These are phyloP conservation scores for Beris morrisii DNA, from an alignment of 2,888 invertebrate genomes.

Conservation along the genomic window DNA sequence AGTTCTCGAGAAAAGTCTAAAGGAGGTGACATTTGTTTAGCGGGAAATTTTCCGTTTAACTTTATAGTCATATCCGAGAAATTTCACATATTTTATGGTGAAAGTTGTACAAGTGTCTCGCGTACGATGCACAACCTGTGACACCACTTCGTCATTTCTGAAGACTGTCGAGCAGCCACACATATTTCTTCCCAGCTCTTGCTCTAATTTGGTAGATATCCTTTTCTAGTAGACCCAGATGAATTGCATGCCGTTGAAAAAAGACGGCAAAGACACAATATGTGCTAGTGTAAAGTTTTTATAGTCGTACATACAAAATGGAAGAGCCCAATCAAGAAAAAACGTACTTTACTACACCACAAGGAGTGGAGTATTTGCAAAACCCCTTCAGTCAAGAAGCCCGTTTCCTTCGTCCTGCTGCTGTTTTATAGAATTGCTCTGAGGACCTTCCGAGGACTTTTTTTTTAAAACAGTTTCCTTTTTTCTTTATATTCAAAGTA, in stretches of 20 bases:
- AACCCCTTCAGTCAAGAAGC: conserved; percentile 15
- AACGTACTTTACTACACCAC: background rate
- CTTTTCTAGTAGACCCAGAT: conserved; percentile 2
- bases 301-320: conserved; percentile 11
- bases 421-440: conserved; percentile 10
- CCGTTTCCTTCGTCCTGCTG: conserved; percentile 10
- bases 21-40: too few relatives aligned
- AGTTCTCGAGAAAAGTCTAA: too few relatives aligned
- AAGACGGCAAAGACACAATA: conserved; percentile 7
- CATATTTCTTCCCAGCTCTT: conserved; percentile 21
- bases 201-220: conserved; percentile 29
- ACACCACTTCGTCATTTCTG: too few relatives aligned
- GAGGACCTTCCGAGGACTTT: background rate
- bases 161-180: too few relatives aligned
- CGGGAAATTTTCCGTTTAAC: conserved; percentile 30
- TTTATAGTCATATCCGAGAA: conserved; percentile 1
- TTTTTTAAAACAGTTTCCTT: conserved; percentile 3
- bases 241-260: conserved; percentile 9
- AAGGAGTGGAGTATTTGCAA: background rate
- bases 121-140: too few relatives aligned
- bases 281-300: conserved; percentile 6
- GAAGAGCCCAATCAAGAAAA: conserved; percentile 30
- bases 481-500: conserved; percentile 7
- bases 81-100: too few relatives aligned
- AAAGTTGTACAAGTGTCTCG: too few relatives aligned